A percentile compares a stretch with the other conserved stretches of the same genome.
phyloP scores from a whole-genome alignment of 2,113 vertebrate genomes.

The Spizaetus ornatus region DNA sequence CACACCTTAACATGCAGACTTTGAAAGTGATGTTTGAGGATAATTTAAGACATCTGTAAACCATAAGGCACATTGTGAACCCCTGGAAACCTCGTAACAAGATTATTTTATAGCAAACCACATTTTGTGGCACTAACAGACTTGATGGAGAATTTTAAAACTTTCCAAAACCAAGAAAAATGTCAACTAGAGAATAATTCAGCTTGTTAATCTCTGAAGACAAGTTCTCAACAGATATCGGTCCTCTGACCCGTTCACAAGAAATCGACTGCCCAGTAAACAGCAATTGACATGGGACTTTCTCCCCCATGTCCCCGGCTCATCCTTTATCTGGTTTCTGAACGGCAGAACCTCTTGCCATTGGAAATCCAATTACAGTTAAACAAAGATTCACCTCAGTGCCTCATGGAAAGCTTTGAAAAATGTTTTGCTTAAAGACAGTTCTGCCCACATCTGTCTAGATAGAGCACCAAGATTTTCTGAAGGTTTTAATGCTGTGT shows the following conservation, averaged over 20 bases:
- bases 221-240: neutral
- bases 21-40: neutral
- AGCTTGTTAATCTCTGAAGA: neutral
- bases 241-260: neutral
- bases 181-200: neutral
- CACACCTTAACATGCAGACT: neutral
- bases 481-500: neutral
- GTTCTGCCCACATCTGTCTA: neutral
- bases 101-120: neutral
- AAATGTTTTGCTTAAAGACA: slow-evolving; percentile 20
- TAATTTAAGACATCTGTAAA: neutral
- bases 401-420: slow-evolving; percentile 30
- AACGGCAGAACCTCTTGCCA: neutral
- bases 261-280: neutral
- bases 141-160: neutral
- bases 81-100: neutral
- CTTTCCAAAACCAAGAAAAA: neutral
- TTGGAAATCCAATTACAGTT: slow-evolving; percentile 43
- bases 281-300: neutral
- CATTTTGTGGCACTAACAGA: neutral
- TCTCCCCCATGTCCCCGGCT: neutral
- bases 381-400: slow-evolving; percentile 37
- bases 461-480: neutral
- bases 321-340: slow-evolving; percentile 22
- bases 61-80: neutral